Evolutionary conservation across 2,113 vertebrate species (phyloP).

Genomic region (Phrynosoma platyrhinos): DNA sequence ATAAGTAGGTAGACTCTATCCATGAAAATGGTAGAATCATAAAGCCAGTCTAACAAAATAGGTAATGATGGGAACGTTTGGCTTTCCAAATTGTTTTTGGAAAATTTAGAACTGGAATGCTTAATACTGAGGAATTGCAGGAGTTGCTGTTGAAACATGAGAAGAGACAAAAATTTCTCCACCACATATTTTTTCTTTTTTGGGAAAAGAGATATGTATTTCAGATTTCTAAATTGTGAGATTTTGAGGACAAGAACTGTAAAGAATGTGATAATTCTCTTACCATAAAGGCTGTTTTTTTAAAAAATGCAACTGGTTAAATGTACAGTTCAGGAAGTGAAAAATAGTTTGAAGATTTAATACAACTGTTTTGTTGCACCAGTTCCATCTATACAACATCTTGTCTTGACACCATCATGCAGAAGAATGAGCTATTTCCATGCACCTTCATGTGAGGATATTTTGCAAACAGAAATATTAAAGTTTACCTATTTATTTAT

Average conservation of each 20-base stretch:
- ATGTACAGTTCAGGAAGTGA: slow-evolving; percentile 34
- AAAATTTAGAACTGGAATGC: no score
- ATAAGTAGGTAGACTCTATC: no score
- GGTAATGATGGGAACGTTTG: no score
- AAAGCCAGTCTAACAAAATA: no score
- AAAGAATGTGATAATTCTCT: background rate
- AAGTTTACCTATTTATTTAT: no score
- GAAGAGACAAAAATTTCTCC: no score
- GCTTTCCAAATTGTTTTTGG: no score
- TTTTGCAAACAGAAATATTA: no score
- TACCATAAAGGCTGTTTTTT: slow-evolving; percentile 4
- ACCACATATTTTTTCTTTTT: no score
- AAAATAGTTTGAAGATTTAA: slow-evolving; percentile 60
- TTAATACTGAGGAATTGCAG: no score
- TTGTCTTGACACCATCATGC: background rate
- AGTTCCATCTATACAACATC: slow-evolving; percentile 48
- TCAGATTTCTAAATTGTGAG: background rate
- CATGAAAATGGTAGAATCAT: no score
- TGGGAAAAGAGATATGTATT: background rate
- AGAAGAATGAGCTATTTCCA: background rate
- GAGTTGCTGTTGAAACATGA: no score
- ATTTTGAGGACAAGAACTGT: background rate
- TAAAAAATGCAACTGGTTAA: background rate
- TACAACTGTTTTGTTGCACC: slow-evolving; percentile 53
- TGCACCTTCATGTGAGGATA: background rate